Conservation (phyloP, 2,113 vertebrate genomes). For the Eulemur rufifrons region DNA sequence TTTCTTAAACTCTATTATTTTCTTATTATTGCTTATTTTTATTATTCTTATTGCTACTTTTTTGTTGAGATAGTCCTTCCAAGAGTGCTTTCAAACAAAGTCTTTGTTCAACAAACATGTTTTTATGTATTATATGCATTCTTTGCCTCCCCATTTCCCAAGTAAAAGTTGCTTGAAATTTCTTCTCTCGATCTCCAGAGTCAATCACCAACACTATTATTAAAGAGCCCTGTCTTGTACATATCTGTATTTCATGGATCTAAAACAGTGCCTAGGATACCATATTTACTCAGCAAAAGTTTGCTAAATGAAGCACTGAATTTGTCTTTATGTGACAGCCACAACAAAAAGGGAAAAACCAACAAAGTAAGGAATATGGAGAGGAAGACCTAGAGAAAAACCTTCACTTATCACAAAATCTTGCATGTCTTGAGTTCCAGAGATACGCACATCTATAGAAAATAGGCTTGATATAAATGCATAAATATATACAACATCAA, state of each 20-base stretch:
- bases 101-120: background rate
- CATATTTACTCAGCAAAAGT: background rate
- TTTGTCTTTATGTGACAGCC: background rate
- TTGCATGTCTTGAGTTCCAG: background rate
- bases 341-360: background rate
- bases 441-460: background rate
- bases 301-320: background rate
- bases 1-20: background rate
- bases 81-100: background rate
- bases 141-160: background rate
- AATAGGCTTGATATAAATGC: background rate
- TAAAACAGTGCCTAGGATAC: background rate
- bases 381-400: slow-evolving; percentile 13
- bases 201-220: background rate
- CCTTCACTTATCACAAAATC: background rate
- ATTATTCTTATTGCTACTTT: background rate
- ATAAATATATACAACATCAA: background rate
- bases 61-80: background rate
- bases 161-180: background rate
- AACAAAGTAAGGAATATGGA: background rate
- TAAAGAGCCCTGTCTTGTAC: background rate
- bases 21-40: background rate
- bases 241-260: background rate
- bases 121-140: background rate
- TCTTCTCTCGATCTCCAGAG: background rate